These are phyloP conservation scores for Hyaena hyaena DNA, from an alignment of 2,113 vertebrate species.

Conservation along the genomic window DNA sequence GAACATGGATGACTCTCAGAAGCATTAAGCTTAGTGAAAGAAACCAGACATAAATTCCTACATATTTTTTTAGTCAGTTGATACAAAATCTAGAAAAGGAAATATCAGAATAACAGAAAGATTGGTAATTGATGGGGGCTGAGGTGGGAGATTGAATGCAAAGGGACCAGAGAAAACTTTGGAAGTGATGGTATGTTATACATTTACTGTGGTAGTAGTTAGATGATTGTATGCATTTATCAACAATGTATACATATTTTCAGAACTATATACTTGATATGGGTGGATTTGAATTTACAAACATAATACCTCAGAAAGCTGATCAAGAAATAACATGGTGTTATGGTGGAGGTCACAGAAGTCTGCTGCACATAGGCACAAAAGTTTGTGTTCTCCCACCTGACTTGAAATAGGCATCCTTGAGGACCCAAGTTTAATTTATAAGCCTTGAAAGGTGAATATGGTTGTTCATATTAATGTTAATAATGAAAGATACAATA, in stretches of 20 bases:
- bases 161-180: neutral
- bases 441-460: neutral
- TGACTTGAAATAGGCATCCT: neutral
- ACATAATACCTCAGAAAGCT: neutral
- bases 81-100: neutral
- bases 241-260: neutral
- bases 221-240: neutral
- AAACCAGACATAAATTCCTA: neutral
- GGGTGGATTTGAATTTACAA: neutral
- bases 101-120: neutral
- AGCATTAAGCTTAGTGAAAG: neutral
- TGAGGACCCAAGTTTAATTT: neutral
- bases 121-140: neutral
- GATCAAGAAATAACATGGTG: neutral
- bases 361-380: neutral
- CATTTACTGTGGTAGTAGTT: neutral
- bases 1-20: neutral
- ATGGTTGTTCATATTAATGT: neutral
- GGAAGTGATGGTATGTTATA: no score
- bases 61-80: neutral
- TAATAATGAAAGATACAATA: constrained; percentile 6
- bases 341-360: neutral
- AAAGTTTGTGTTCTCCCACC: neutral
- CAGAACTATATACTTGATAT: neutral
- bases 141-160: neutral